Evolutionary conservation across 2,888 invertebrate species (phyloP).

Genomic region (Orchestes rusci): DNA sequence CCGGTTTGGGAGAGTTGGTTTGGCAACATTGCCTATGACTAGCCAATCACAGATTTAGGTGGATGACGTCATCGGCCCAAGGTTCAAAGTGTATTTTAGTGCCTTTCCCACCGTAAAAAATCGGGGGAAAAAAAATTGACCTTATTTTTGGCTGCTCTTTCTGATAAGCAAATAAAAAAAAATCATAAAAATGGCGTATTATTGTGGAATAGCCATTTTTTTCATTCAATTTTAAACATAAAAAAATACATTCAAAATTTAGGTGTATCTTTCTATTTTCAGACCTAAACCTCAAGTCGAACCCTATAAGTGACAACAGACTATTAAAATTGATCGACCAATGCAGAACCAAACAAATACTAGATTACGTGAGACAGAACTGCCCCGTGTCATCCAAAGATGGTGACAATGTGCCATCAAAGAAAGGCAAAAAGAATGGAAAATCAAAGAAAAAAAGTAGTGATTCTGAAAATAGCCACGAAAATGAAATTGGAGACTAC

Average conservation of each 20-base stretch:
- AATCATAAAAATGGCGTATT: no score
- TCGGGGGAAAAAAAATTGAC: no score
- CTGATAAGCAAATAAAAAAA: no score
- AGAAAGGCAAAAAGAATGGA: slow-evolving; percentile 37
- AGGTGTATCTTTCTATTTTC: no score
- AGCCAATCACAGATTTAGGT: no score
- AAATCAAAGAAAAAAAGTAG: slow-evolving; percentile 37
- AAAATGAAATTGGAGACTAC: slow-evolving; percentile 29
- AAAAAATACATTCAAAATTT: no score
- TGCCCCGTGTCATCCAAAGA: slow-evolving; percentile 46
- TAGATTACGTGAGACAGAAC: slow-evolving; percentile 69
- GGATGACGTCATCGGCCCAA: no score
- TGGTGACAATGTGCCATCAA: slow-evolving; percentile 11
- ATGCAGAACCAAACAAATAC: slow-evolving; percentile 64
- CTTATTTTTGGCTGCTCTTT: no score
- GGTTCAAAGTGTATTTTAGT: not conserved
- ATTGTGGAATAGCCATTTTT: no score
- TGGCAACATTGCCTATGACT: no score
- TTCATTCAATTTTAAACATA: no score
- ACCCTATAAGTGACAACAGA: slow-evolving; percentile 65
- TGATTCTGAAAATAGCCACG: slow-evolving; percentile 19
- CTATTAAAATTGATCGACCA: slow-evolving; percentile 69
- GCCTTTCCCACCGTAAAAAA: not conserved
- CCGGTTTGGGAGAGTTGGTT: no score
- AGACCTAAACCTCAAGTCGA: slow-evolving; percentile 68